Base-by-base conservation (phyloP, 2,888 invertebrate species). In the Leptinotarsa tumamoca region DNA sequence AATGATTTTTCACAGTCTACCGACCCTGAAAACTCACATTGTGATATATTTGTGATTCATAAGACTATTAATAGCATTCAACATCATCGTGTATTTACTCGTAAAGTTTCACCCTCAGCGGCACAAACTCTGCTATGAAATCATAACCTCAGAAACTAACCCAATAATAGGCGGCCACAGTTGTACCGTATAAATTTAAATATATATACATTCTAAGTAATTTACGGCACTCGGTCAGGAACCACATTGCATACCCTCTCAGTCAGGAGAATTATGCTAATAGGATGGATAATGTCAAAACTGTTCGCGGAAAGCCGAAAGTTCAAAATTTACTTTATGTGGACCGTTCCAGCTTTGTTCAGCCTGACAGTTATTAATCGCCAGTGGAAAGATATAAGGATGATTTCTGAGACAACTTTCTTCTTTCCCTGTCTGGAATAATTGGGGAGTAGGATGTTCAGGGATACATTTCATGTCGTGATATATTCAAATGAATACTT, bases 161-260 rank as follows among this genome's bases (percentile, higher is more conserved):
- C 52, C 52, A 61, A 69, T 61, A 21, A 51, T 61, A 58, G 63
- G 72, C 68, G 75, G 77, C 71, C 70, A 54, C 68, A 74, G 71
- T 79, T 71, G 66, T 67, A 61, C 73, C 43, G 79, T 75, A 79
- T 77, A 79, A 79, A 79, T 79, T 79, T 79, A 71, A 79, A 79
- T 79, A 77, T 33, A 43, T 43, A 78, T 77, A 70, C 77, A 79
- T 79, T 77, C 54, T 72, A 74, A 79, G 76, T 70, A 72, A 76
- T 78, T 75, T 76, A 78, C 68, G 72, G 63, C 72, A 70, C 71
- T 76, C 70, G 63, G 58, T 43, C 73, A 67, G 21, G 72, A 76
- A 72, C 76, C 67, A 68, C 61, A 71, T 71, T 73, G 78, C 72
- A 71, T 72, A 73, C 68, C 33, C 71, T 74, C 75, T 33, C 56